phyloP scores from a whole-genome alignment of 2,888 invertebrate species.

The Drosophila subsilvestris region DNA sequence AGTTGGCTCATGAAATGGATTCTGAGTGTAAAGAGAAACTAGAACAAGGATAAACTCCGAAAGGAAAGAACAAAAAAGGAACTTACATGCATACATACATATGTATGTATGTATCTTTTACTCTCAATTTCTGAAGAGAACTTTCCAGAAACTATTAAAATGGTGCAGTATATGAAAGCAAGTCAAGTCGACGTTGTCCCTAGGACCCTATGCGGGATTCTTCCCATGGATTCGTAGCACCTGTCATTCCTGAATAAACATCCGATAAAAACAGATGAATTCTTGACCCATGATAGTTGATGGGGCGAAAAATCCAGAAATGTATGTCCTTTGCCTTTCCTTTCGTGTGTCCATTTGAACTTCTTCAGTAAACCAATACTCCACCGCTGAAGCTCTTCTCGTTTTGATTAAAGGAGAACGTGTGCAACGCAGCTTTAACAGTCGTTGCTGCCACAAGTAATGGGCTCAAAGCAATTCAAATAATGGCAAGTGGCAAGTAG shows the following conservation, averaged over 20 bases:
- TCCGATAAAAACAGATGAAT: too few relatives aligned
- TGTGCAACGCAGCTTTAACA: conserved; percentile 56
- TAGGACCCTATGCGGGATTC: too few relatives aligned
- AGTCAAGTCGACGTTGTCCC: too few relatives aligned
- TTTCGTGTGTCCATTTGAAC: too few relatives aligned
- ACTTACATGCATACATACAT: too few relatives aligned
- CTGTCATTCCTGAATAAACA: too few relatives aligned
- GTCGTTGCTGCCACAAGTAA: conserved; percentile 65
- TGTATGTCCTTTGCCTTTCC: neutral
- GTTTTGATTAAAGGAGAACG: conserved; percentile 28
- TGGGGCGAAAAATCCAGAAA: neutral
- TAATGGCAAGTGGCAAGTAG: conserved; percentile 64
- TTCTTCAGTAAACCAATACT: too few relatives aligned
- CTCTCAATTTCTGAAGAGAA: too few relatives aligned
- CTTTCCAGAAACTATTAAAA: too few relatives aligned
- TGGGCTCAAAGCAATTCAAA: conserved; percentile 72
- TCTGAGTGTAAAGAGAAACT: neutral
- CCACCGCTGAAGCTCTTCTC: neutral
- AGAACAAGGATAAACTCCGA: neutral
- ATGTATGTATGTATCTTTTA: too few relatives aligned
- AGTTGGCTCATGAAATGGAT: neutral
- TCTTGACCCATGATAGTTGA: neutral
- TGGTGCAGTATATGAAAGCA: neutral
- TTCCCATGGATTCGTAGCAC: too few relatives aligned
- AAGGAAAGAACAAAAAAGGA: too few relatives aligned